Evolutionary conservation across 2,797 vertebrate species (phyloP), one percentile per base, ranked within the genome.

Genomic region (Rhinophrynus dorsalis): DNA sequence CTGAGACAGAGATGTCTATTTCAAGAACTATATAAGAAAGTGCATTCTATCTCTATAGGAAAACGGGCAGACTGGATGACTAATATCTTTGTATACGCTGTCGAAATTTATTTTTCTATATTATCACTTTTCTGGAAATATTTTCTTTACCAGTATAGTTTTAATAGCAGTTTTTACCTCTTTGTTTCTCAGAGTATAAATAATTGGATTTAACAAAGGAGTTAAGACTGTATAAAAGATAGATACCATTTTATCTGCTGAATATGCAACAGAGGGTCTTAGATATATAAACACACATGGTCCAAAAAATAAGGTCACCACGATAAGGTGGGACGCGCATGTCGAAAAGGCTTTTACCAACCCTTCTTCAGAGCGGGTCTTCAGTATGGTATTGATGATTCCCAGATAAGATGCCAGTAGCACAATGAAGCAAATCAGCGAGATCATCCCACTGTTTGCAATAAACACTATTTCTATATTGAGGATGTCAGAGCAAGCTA

Each of bases 261-360:
- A 61, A 48, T 79, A 68, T 8, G 64, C 75, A 15, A 56, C 74
- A 56, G 80, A 82, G 3, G 80, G 82, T 11, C 75, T 75, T 65
- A 86, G 38, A 24, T 86, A 84, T 38, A 86, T 79, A 59, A 86
- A 84, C 0, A 86, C 60, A 8, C 80, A 82, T 0, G 82, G 83
- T 21, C 79, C 73, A 33, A 86, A 84, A 23, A 83, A 81, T 9
- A 86, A 40, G 33, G 79, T 82, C 56, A 84, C 81, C 52, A 82
- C 82, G n/a, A n/a, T n/a, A n/a, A n/a, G n/a, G n/a, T n/a, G n/a
- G n/a, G n/a, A n/a, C n/a, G n/a, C n/a, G n/a, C n/a, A n/a, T n/a
- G n/a, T n/a, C n/a, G n/a, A n/a, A n/a, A n/a, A n/a, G n/a, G n/a
- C n/a, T n/a, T n/a, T 84, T n/a, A 62, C 52, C 1, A 50, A 7